Conservation (phyloP, 1,140 invertebrate genomes). For the Melitaea cinxia region DNA sequence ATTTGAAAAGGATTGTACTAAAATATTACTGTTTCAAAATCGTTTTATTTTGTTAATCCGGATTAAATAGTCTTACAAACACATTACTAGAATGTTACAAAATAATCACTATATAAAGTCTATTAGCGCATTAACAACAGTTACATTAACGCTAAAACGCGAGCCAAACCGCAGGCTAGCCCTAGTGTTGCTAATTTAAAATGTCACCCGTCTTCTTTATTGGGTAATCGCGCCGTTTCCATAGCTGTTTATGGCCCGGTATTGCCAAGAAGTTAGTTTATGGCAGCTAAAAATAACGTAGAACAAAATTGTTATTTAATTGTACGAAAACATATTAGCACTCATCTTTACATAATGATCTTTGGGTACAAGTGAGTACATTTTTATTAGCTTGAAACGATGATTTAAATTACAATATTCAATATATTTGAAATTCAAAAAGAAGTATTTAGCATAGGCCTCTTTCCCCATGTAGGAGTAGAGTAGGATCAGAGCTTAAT, state of each 20-base stretch:
- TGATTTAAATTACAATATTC: too few relatives aligned
- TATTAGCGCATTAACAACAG: not conserved
- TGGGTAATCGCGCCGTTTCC: conserved; percentile 19
- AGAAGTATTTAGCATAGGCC: too few relatives aligned
- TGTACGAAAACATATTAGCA: not conserved
- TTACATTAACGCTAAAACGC: conserved; percentile 4
- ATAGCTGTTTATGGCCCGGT: conserved; percentile 31
- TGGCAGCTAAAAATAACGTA: conserved; percentile 22
- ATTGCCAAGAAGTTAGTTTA: conserved; percentile 29
- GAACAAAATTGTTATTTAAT: conserved; percentile 20
- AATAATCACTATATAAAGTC: not conserved
- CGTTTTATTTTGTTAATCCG: too few relatives aligned
- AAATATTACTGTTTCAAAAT: too few relatives aligned
- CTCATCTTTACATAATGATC: not conserved
- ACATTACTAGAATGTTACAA: not conserved
- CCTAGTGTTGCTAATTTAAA: conserved; percentile 27
- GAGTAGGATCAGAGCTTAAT: too few relatives aligned
- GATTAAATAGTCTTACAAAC: too few relatives aligned
- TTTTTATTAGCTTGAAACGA: too few relatives aligned
- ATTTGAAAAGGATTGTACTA: too few relatives aligned
- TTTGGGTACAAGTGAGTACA: too few relatives aligned
- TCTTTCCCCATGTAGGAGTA: too few relatives aligned
- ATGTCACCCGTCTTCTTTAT: conserved; percentile 33
- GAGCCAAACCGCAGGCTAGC: conserved; percentile 1
- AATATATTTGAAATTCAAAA: too few relatives aligned